phyloP scores from a whole-genome alignment of 2,888 invertebrate species.

The Sturmia bella region DNA sequence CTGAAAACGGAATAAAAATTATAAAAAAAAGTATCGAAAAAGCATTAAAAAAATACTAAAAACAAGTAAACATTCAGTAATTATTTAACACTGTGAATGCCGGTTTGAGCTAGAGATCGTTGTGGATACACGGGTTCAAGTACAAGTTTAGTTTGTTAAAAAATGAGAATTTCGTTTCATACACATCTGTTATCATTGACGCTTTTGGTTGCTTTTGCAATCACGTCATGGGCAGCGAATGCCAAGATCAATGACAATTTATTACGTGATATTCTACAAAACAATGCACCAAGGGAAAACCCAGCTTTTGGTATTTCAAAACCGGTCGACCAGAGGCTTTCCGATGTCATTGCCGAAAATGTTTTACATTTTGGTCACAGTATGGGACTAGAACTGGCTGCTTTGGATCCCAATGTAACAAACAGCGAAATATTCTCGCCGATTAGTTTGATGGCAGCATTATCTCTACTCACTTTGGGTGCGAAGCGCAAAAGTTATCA shows the following conservation, averaged over 20 bases:
- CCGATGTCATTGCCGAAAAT: slow-evolving; percentile 75
- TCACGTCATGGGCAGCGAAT: slow-evolving; percentile 40
- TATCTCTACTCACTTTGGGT: slow-evolving; percentile 88
- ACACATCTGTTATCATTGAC: slow-evolving; percentile 25
- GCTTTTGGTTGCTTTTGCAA: slow-evolving; percentile 31
- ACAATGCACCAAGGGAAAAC: slow-evolving; percentile 24
- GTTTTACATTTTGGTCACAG: slow-evolving; percentile 77
- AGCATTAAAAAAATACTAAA: slow-evolving; percentile 30
- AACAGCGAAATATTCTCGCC: slow-evolving; percentile 86
- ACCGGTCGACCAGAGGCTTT: slow-evolving; percentile 66
- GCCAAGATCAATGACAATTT: slow-evolving; percentile 15
- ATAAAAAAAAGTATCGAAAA: slow-evolving; percentile 38
- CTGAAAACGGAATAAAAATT: slow-evolving; percentile 7
- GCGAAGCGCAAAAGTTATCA: slow-evolving; percentile 87
- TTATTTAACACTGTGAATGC: slow-evolving; percentile 23
- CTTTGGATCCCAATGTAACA: slow-evolving; percentile 51
- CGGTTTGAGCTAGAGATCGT: slow-evolving; percentile 1
- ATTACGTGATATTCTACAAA: slow-evolving; percentile 13
- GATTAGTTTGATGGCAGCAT: slow-evolving; percentile 86
- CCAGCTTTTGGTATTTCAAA: slow-evolving; percentile 1
- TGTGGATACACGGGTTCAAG: slow-evolving; percentile 20
- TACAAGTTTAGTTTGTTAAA: slow-evolving; percentile 33
- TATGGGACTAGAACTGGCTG: slow-evolving; percentile 73
- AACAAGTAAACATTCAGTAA: slow-evolving; percentile 38
- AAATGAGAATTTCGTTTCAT: slow-evolving; percentile 48